These are phyloP conservation scores for Sebastes diaconus DNA, from an alignment of 2,797 vertebrate species.

Conservation along the genomic window DNA sequence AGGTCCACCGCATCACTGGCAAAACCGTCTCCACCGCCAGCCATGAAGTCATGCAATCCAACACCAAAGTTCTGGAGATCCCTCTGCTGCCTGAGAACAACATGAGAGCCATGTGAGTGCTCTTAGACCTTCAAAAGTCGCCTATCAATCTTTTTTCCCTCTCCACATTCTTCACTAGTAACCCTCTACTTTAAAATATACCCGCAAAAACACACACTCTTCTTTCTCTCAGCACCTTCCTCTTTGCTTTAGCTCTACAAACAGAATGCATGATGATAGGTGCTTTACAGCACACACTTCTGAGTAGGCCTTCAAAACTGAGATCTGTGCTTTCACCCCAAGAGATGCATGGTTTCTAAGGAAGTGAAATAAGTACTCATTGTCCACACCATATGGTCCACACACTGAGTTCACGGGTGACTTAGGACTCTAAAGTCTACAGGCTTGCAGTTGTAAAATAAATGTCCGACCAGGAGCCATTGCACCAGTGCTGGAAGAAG, in stretches of 20 bases:
- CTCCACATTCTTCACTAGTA: slow-evolving; percentile 8
- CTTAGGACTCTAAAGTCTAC: background rate
- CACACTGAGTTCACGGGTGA: slow-evolving; percentile 1
- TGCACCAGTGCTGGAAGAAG: too few species aligned
- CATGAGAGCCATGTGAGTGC: slow-evolving; percentile 97
- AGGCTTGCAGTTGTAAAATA: background rate
- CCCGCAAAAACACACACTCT: slow-evolving; percentile 7
- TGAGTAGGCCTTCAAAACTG: slow-evolving; percentile 18
- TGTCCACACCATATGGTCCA: background rate
- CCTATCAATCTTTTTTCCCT: slow-evolving; percentile 35
- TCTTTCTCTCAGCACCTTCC: slow-evolving; percentile 20
- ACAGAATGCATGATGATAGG: slow-evolving; percentile 50
- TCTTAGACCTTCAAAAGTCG: slow-evolving; percentile 5
- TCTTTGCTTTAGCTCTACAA: slow-evolving; percentile 21
- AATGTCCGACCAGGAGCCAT: background rate
- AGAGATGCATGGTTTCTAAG: slow-evolving; percentile 13
- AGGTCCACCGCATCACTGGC: slow-evolving; percentile 98
- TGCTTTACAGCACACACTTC: slow-evolving; percentile 24
- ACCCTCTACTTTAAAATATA: slow-evolving; percentile 18
- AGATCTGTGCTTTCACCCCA: slow-evolving; percentile 5
- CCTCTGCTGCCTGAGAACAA: slow-evolving; percentile 96
- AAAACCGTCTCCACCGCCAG: slow-evolving; percentile 98
- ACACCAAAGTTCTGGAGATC: slow-evolving; percentile 98
- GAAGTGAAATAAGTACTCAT: slow-evolving; percentile 9
- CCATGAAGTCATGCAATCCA: slow-evolving; percentile 95